These are phyloP conservation scores for Myopa testacea DNA, from an alignment of 2,888 invertebrate genomes.

Conservation along the genomic window DNA sequence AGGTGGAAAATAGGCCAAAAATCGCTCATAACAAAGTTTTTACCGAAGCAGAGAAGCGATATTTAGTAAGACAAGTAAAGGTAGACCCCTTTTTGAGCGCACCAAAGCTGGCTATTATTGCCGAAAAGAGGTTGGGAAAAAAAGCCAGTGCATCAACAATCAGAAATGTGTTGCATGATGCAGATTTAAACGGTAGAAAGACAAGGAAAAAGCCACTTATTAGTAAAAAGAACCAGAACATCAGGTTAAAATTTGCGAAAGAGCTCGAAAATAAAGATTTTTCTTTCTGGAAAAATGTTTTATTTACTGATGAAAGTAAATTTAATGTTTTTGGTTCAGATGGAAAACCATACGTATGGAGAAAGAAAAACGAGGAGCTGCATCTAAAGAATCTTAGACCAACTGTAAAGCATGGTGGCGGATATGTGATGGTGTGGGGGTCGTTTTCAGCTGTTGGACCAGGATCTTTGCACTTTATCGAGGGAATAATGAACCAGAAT, in stretches of 20 bases:
- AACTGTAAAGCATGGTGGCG: conserved; percentile 37
- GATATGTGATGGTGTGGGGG: conserved; percentile 27
- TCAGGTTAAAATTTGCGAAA: not conserved
- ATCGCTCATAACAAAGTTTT: too few relatives aligned
- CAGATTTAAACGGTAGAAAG: conserved; percentile 2
- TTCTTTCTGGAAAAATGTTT: not conserved
- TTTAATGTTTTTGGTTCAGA: conserved; percentile 25
- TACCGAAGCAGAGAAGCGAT: too few relatives aligned
- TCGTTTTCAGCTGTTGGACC: conserved; percentile 29
- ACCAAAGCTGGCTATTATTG: too few relatives aligned
- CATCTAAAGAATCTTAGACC: conserved; percentile 30
- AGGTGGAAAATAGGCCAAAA: not conserved
- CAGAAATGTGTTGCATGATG: not conserved
- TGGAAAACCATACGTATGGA: conserved; percentile 31
- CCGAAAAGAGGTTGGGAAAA: too few relatives aligned
- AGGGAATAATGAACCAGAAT: conserved; percentile 19
- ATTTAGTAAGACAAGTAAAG: too few relatives aligned
- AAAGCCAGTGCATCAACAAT: too few relatives aligned
- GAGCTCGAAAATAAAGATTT: not conserved
- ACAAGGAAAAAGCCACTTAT: not conserved
- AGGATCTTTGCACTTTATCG: conserved; percentile 32
- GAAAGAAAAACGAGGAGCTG: conserved; percentile 33
- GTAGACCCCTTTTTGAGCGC: too few relatives aligned
- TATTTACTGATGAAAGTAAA: not conserved
- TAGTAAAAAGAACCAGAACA: not conserved